A percentile compares a stretch with the other conserved stretches of the same genome.
Evolutionary conservation across 2,888 invertebrate species (phyloP).

Genomic region (Unio pictorum): DNA sequence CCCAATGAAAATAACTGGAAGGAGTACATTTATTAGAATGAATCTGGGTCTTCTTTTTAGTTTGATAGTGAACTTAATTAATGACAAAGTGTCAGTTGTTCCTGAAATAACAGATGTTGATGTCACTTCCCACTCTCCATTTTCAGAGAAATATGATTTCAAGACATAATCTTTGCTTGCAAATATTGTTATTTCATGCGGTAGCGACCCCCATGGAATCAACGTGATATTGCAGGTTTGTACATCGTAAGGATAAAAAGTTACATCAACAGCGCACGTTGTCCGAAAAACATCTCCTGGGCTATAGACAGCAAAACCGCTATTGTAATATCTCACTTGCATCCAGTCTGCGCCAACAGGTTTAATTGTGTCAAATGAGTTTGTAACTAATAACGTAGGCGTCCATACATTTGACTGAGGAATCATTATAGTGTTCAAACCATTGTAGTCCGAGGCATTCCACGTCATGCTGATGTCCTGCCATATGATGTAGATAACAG

Average conservation of each 20-base stretch:
- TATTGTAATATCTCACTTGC: too few species aligned
- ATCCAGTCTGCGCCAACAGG: too few species aligned
- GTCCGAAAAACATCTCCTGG: too few species aligned
- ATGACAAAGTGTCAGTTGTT: background rate
- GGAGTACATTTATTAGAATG: slow-evolving; percentile 18
- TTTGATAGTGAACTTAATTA: slow-evolving; percentile 11
- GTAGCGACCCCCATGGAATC: slow-evolving; percentile 21
- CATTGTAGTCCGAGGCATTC: slow-evolving; percentile 17
- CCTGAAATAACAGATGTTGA: background rate
- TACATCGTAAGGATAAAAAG: too few species aligned
- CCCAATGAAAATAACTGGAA: slow-evolving; percentile 30
- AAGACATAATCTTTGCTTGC: background rate
- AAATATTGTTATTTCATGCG: slow-evolving; percentile 9
- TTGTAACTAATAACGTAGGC: too few species aligned
- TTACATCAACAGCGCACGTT: too few species aligned
- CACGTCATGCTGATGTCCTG: slow-evolving; percentile 24
- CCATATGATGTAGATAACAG: slow-evolving; percentile 21
- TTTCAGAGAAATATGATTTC: slow-evolving; percentile 3
- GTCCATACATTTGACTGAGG: slow-evolving; percentile 1
- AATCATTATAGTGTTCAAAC: slow-evolving; percentile 12
- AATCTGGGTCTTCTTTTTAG: slow-evolving; percentile 24
- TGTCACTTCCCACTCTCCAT: slow-evolving; percentile 3
- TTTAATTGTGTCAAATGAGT: too few species aligned
- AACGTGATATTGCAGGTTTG: slow-evolving; percentile 18
- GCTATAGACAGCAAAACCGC: too few species aligned